Conservation (phyloP, 2,113 vertebrate species). For the Callorhinus ursinus region DNA sequence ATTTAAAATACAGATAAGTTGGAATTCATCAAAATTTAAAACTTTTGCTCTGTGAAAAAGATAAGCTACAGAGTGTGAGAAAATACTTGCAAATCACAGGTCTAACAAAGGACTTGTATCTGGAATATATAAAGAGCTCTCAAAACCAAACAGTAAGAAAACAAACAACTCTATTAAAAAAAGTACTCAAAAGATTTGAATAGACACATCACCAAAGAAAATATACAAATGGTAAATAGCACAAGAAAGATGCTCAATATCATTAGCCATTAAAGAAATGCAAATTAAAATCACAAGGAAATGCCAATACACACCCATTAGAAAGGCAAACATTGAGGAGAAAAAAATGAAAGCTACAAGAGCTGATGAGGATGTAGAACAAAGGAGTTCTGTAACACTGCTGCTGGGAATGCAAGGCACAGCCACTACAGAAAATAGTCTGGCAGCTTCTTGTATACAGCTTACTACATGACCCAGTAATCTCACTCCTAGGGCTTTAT, state of each 20-base stretch:
- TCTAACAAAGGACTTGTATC: not conserved
- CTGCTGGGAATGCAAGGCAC: not conserved
- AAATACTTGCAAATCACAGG: not conserved
- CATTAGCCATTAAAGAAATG: not conserved
- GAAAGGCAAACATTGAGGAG: not conserved
- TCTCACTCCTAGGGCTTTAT: not conserved
- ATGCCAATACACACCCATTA: not conserved
- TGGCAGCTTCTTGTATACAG: not conserved
- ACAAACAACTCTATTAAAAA: not conserved
- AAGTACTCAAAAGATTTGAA: not conserved
- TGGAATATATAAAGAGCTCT: not conserved
- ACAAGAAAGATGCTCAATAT: not conserved
- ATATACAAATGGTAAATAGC: not conserved
- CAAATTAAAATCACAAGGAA: not conserved
- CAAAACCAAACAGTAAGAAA: not conserved
- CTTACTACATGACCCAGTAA: not conserved
- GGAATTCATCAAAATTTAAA: constrained; percentile 5
- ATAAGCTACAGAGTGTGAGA: not conserved
- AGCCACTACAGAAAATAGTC: not conserved
- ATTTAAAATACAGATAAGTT: not conserved
- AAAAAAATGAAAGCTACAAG: not conserved
- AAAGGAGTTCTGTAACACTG: not conserved
- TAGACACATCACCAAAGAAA: not conserved
- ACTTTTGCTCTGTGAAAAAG: not conserved
- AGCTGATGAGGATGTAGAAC: not conserved